phyloP scores from a whole-genome alignment of 2,113 vertebrate species.

The Indicator maculatus region DNA sequence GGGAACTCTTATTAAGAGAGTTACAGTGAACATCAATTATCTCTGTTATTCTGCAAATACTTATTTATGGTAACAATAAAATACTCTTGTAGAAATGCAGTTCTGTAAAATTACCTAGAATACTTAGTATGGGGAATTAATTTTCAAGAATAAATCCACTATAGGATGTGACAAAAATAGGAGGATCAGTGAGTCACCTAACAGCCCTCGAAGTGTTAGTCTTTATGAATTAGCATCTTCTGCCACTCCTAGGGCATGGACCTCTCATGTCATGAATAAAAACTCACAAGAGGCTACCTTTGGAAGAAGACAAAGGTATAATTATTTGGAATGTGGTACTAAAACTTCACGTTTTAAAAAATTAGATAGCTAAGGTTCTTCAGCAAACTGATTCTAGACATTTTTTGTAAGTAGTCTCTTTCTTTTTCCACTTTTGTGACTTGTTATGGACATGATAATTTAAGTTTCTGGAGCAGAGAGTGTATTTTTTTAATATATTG shows the following conservation, averaged over 20 bases:
- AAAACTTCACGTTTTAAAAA: not conserved
- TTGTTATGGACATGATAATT: not conserved
- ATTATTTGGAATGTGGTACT: not conserved
- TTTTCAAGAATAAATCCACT: not conserved
- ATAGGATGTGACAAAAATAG: not conserved
- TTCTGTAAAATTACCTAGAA: conserved; percentile 10
- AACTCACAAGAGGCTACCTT: not conserved
- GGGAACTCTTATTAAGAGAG: conserved; percentile 41
- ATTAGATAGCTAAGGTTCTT: not conserved
- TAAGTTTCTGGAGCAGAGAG: not conserved
- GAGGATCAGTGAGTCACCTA: not conserved
- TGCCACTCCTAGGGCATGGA: not conserved
- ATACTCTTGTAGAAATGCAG: not conserved
- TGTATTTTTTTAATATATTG: not conserved
- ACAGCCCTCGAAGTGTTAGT: not conserved
- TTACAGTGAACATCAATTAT: conserved; percentile 59
- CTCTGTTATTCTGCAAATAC: conserved; percentile 22
- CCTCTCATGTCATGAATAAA: not conserved
- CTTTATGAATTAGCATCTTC: not conserved
- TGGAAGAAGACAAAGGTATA: not conserved
- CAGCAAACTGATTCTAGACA: not conserved
- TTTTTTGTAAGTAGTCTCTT: not conserved
- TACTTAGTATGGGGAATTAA: not conserved
- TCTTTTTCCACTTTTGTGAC: not conserved
- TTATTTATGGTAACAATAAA: conserved; percentile 58